Evolutionary conservation across 1,140 invertebrate species (phyloP), one percentile per base, ranked within the genome.

Genomic region (Ostrea edulis): DNA sequence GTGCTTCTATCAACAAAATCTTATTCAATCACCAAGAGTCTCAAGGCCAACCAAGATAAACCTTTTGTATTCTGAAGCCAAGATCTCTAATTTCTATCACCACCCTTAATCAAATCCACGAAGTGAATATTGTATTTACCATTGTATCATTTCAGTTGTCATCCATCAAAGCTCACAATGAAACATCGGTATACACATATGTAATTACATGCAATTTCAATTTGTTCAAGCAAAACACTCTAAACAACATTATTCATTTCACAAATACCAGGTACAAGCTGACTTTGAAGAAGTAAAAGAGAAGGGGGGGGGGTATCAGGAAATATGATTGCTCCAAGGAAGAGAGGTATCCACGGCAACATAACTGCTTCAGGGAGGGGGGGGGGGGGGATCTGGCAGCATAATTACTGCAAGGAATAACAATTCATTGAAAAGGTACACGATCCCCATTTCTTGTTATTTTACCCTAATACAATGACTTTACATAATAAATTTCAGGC

Each of bases 41-140:
- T 77, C 68, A 77, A 77, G 68, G 68, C 25, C 25, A 25, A 44
- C 35, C 25, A 22, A 44, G 68, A 77, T 77, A 29, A 77, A 35
- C 9, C 68, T 14, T 29, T 77, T 77, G 68, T 77, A 25, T 77
- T 29, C 29, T 77, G 68, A 77, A 25, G 29, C 68, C 11, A 25
- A 25, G 29, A 77, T 77, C 68, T 77, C 68, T 35, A 14, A 12
- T 77, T 77, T 77, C 68, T 77, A 77, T 77, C 68, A 77, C 68
- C 68, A 35, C 68, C 29, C 68, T 29, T 35, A 77, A 77, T 77
- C 68, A 77, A 77, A 29, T 77, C 25, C 68, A 44, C 5, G 35
- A 1, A 14, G 22, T 7, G 25, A 29, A 77, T 25, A 77, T 25
- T 29, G 65, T 77, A 25, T 77, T 77, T 77, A 77, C 68, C 25